Conservation (phyloP, 2,888 invertebrate genomes). For the Synanthedon formicaeformis region DNA sequence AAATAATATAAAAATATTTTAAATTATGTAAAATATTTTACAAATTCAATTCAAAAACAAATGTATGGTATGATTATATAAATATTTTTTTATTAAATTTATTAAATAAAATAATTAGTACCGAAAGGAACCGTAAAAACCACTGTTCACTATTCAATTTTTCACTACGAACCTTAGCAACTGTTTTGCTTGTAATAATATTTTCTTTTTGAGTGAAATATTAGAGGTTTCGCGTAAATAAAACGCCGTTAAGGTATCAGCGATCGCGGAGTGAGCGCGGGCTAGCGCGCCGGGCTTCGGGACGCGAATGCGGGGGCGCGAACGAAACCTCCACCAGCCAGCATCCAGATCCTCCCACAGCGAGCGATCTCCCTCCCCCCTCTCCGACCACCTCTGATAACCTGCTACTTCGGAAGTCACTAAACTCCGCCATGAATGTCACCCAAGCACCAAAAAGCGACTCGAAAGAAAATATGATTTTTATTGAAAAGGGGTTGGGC, state of each 20-base stretch:
- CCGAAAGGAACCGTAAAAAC: slow-evolving; percentile 35
- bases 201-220: slow-evolving; percentile 36
- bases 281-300: slow-evolving; percentile 47
- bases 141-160: slow-evolving; percentile 46
- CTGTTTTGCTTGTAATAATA: slow-evolving; percentile 15
- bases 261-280: slow-evolving; percentile 20
- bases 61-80: too few species aligned
- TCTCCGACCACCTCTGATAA: slow-evolving; percentile 52
- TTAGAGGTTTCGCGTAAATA: slow-evolving; percentile 30
- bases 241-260: slow-evolving; percentile 20
- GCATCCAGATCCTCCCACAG: slow-evolving; percentile 23
- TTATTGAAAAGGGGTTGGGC: slow-evolving; percentile 57
- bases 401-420: slow-evolving; percentile 70
- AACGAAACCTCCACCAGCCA: slow-evolving; percentile 36
- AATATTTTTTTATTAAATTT: neutral
- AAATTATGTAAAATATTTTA: too few species aligned
- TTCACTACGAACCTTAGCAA: slow-evolving; percentile 56
- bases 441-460: slow-evolving; percentile 48
- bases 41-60: too few species aligned
- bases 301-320: slow-evolving; percentile 52
- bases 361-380: slow-evolving; percentile 14
- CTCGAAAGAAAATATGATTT: slow-evolving; percentile 61
- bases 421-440: slow-evolving; percentile 65
- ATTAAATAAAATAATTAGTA: neutral
- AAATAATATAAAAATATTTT: too few species aligned